These are phyloP conservation scores for Tenebrosternarchus preto DNA, from an alignment of 2,113 vertebrate species.

Conservation along the genomic window DNA sequence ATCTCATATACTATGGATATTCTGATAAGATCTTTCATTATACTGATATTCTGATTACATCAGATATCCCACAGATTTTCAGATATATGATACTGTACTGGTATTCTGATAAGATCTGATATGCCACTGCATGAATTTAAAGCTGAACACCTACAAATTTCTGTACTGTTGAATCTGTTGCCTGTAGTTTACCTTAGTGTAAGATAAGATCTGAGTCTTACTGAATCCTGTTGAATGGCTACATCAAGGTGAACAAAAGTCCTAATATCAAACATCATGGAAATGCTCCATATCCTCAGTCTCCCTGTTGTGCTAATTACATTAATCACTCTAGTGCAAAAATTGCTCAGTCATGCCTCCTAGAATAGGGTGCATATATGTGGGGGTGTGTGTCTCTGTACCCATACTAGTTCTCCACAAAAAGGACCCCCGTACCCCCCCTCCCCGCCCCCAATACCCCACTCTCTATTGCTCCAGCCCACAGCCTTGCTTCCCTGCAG, in stretches of 20 bases:
- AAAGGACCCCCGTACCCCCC: constrained; percentile 44
- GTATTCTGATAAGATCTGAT: too few relatives aligned
- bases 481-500: constrained; percentile 77
- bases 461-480: background rate
- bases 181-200: constrained; percentile 1
- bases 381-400: background rate
- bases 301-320: constrained; percentile 29
- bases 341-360: constrained; percentile 18
- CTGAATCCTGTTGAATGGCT: background rate
- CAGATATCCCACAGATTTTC: too few relatives aligned
- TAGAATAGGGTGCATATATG: background rate
- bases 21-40: background rate
- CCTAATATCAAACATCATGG: too few relatives aligned
- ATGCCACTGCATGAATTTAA: background rate
- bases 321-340: constrained; percentile 22
- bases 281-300: too few relatives aligned
- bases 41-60: too few relatives aligned
- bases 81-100: too few relatives aligned
- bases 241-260: background rate
- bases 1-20: background rate
- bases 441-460: too few relatives aligned
- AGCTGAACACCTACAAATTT: background rate
- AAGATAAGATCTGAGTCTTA: background rate
- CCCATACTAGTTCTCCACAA: constrained; percentile 26
- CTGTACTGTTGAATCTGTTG: constrained; percentile 24